Percentiles rank a stretch among this genome's conserved stretches.
Conservation (phyloP, 2,888 invertebrate genomes). For the Deroplatys truncata region DNA sequence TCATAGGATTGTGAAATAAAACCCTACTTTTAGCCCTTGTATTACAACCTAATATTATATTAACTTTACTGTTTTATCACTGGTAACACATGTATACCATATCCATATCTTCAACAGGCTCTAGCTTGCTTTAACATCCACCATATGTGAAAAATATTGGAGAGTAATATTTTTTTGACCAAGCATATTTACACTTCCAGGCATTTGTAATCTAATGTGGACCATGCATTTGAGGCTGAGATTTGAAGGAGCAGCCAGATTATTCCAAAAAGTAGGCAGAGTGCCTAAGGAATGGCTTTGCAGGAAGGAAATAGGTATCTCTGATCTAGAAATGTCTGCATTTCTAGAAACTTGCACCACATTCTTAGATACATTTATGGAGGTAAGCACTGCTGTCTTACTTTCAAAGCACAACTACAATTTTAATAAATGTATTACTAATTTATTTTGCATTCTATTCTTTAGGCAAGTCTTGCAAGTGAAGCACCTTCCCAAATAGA, state of each 20-base stretch:
- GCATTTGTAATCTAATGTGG: slow-evolving; percentile 84
- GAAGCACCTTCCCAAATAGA: neutral
- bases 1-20: too few relatives aligned
- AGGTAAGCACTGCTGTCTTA: slow-evolving; percentile 42
- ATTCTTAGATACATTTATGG: slow-evolving; percentile 55
- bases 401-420: neutral
- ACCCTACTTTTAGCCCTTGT: too few relatives aligned
- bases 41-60: too few relatives aligned
- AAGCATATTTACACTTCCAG: slow-evolving; percentile 41
- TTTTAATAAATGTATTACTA: neutral
- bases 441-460: neutral
- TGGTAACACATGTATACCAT: too few relatives aligned
- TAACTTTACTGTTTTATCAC: too few relatives aligned
- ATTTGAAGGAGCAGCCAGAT: slow-evolving; percentile 68
- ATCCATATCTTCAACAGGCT: too few relatives aligned
- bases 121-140: too few relatives aligned
- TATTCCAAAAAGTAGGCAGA: slow-evolving; percentile 78
- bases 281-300: slow-evolving; percentile 82
- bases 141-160: too few relatives aligned
- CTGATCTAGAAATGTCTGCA: slow-evolving; percentile 52
- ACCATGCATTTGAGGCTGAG: slow-evolving; percentile 79
- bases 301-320: slow-evolving; percentile 68
- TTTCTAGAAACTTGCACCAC: slow-evolving; percentile 46
- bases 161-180: too few relatives aligned
- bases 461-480: slow-evolving; percentile 9